phyloP scores from a whole-genome alignment of 2,888 invertebrate genomes.

The Habroteleia sp. region DNA sequence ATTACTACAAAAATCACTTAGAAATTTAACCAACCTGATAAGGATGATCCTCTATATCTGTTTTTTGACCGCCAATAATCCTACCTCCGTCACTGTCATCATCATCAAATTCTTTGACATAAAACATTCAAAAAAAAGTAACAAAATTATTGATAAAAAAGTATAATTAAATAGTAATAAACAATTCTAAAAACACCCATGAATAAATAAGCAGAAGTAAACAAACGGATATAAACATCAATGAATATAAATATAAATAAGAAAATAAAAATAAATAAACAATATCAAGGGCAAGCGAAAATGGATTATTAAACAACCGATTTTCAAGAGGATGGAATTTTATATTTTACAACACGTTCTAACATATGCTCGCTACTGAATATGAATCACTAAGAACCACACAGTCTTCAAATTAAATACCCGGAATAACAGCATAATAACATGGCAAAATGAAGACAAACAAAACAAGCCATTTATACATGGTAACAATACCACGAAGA shows the following conservation, averaged over 20 bases:
- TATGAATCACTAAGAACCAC: constrained; percentile 3
- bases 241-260: no score
- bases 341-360: background rate
- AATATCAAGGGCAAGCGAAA: no score
- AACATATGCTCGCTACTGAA: background rate
- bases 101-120: background rate
- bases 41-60: constrained; percentile 75
- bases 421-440: constrained; percentile 22
- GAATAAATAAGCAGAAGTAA: no score
- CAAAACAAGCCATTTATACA: constrained; percentile 58
- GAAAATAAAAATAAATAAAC: no score
- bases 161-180: no score
- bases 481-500: constrained; percentile 53
- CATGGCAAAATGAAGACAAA: constrained; percentile 47
- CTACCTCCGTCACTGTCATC: constrained; percentile 61
- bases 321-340: background rate
- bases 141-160: no score
- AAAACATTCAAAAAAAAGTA: background rate
- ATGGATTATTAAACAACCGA: no score
- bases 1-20: background rate
- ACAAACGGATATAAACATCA: no score
- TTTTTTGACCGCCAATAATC: constrained; percentile 77
- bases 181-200: no score
- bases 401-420: constrained; percentile 31
- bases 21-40: constrained; percentile 72